Conservation (phyloP, 2,888 invertebrate species). For the Candidula unifasciata region DNA sequence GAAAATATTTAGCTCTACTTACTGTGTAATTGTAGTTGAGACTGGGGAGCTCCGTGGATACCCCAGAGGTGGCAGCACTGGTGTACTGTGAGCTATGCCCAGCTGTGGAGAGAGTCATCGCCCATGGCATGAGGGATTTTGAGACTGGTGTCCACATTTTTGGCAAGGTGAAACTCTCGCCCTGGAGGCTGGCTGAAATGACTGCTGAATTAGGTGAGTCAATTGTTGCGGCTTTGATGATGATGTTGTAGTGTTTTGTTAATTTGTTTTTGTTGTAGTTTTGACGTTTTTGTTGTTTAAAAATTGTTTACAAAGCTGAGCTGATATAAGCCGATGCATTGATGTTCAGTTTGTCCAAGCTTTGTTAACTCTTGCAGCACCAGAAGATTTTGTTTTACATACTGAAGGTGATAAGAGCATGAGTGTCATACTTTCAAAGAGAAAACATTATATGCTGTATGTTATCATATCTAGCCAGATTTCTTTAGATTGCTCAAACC, state of each 20-base stretch:
- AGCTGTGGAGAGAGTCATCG: constrained; percentile 88
- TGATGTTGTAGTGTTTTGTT: neutral
- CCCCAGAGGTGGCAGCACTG: constrained; percentile 80
- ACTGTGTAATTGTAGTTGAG: constrained; percentile 66
- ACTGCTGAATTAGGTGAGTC: constrained; percentile 86
- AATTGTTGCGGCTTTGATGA: neutral
- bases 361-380: too few relatives aligned
- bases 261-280: neutral
- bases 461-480: too few relatives aligned
- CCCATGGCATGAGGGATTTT: constrained; percentile 89
- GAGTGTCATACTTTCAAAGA: too few relatives aligned
- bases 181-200: constrained; percentile 93
- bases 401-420: too few relatives aligned
- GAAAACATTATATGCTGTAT: too few relatives aligned
- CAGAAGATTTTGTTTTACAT: too few relatives aligned
- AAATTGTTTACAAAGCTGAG: too few relatives aligned
- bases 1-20: too few relatives aligned
- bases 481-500: too few relatives aligned
- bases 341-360: too few relatives aligned
- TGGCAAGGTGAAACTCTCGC: constrained; percentile 90
- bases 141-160: constrained; percentile 86
- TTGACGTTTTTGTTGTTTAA: too few relatives aligned
- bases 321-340: too few relatives aligned
- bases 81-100: constrained; percentile 87
- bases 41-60: constrained; percentile 72